Evolutionary conservation across 2,113 vertebrate species (phyloP).

Genomic region (Coregonus clupeaformis): DNA sequence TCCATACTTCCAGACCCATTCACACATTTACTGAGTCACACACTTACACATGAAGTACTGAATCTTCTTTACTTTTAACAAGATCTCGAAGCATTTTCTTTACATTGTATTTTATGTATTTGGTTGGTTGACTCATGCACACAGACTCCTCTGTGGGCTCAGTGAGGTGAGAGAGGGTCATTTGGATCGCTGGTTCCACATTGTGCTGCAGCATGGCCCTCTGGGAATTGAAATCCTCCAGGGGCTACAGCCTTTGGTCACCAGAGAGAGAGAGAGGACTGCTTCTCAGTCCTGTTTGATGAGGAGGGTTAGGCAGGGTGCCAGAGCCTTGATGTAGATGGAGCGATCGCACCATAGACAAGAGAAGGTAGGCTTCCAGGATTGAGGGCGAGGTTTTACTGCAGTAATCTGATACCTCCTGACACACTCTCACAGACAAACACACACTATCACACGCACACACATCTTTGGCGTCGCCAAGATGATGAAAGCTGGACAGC

Average conservation of each 20-base stretch:
- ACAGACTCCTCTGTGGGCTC: constrained; percentile 6
- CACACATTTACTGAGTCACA: too few relatives aligned
- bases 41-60: too few relatives aligned
- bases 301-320: constrained; percentile 18
- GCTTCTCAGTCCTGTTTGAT: constrained; percentile 27
- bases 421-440: background rate
- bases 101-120: too few relatives aligned
- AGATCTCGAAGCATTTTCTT: too few relatives aligned
- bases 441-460: constrained; percentile 1
- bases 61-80: too few relatives aligned
- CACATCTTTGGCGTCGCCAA: background rate
- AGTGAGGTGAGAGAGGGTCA: constrained; percentile 15
- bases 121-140: background rate
- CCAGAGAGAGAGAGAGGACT: constrained; percentile 7
- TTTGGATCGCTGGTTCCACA: background rate
- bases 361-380: constrained; percentile 43
- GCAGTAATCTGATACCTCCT: constrained; percentile 50
- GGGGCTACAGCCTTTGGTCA: constrained; percentile 29
- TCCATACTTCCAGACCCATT: too few relatives aligned
- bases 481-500: constrained; percentile 18
- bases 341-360: constrained; percentile 19
- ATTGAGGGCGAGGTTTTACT: constrained; percentile 44
- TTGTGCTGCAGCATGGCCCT: constrained; percentile 18
- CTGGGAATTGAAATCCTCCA: constrained; percentile 19
- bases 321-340: constrained; percentile 36